A percentile compares a stretch with the other conserved stretches of the same genome.
Evolutionary conservation across 64 coral and sea anemone species (phyloP).

Genomic region (Pocillopora verrucosa): DNA sequence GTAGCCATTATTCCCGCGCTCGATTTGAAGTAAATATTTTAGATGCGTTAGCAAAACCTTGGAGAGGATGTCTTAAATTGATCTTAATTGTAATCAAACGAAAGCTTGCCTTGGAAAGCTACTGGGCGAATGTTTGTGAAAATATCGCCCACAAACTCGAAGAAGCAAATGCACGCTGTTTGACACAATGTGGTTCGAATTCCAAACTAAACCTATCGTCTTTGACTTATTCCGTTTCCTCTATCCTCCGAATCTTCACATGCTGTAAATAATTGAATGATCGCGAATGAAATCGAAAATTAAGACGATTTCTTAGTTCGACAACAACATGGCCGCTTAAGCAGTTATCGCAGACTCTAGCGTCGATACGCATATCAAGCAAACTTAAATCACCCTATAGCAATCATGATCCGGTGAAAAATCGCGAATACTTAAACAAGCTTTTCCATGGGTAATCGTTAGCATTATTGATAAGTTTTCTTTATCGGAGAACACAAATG

Average conservation of each 20-base stretch:
- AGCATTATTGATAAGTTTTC: not conserved
- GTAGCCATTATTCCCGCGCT: not conserved
- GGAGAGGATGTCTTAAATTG: too few relatives aligned
- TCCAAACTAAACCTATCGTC: not conserved
- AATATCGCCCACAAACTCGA: too few relatives aligned
- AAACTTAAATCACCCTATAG: not conserved
- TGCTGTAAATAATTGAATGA: not conserved
- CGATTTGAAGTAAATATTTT: not conserved
- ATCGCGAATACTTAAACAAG: not conserved
- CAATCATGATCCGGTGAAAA: not conserved
- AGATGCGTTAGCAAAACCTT: not conserved
- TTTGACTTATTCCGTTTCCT: not conserved
- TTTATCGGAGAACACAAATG: not conserved
- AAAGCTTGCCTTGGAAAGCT: too few relatives aligned
- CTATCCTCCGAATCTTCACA: not conserved
- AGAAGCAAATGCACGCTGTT: not conserved
- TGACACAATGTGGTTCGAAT: not conserved
- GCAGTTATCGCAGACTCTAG: not conserved
- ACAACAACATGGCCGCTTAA: slow-evolving; percentile 15
- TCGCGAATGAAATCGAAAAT: not conserved
- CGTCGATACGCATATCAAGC: not conserved
- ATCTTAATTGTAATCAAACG: too few relatives aligned
- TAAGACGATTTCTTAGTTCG: slow-evolving; percentile 9
- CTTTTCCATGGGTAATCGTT: not conserved
- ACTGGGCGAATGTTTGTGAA: too few relatives aligned